These are phyloP conservation scores for Pterostichus niger DNA, from an alignment of 2,888 invertebrate genomes.

Conservation along the genomic window DNA sequence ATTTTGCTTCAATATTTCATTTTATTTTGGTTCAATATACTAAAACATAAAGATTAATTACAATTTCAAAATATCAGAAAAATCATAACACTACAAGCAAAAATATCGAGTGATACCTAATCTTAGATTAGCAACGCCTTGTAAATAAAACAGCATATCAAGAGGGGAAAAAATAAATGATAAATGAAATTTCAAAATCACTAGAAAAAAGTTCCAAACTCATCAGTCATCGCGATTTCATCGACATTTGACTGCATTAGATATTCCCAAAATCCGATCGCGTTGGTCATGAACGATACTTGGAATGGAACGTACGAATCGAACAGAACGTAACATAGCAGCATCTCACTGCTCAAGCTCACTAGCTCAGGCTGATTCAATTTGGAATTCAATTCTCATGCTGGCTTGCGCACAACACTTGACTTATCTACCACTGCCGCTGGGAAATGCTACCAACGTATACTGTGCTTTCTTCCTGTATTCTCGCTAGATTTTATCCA, in stretches of 20 bases:
- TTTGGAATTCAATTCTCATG: constrained; percentile 48
- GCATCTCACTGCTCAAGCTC: background rate
- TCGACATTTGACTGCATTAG: constrained; percentile 10
- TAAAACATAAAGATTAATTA: too few species aligned
- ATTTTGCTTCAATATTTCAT: too few species aligned
- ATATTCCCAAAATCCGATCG: background rate
- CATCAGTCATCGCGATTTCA: constrained; percentile 17
- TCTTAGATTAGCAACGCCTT: background rate
- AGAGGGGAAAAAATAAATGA: background rate
- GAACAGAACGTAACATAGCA: background rate
- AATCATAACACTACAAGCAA: too few species aligned
- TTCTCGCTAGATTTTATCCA: too few species aligned
- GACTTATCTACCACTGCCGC: constrained; percentile 14
- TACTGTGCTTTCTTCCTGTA: background rate
- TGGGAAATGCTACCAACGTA: constrained; percentile 9
- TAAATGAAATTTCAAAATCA: background rate
- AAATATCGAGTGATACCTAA: too few species aligned
- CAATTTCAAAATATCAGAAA: too few species aligned
- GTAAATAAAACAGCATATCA: too few species aligned
- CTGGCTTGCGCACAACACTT: constrained; percentile 24
- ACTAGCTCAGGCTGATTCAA: constrained; percentile 7
- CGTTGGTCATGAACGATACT: constrained; percentile 1
- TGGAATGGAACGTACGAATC: background rate
- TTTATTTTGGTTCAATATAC: too few species aligned
- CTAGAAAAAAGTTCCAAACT: background rate